Conservation (phyloP, 2,888 invertebrate genomes). For the Cryptocheilus praepositus region DNA sequence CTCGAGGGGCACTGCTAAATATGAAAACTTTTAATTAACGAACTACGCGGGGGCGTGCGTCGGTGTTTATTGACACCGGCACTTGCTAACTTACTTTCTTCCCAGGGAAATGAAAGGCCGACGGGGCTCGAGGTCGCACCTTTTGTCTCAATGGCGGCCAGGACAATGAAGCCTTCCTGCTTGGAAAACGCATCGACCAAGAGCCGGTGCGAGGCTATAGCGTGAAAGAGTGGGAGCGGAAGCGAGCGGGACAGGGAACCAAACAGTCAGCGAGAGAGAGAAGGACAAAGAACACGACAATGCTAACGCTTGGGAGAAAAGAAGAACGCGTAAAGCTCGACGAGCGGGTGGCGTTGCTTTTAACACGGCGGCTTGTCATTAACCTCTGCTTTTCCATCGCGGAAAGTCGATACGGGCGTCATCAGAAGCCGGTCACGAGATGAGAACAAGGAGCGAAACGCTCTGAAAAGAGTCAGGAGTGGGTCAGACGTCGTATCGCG, state of each 20-base stretch:
- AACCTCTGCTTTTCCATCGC: slow-evolving; percentile 17
- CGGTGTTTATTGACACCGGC: too few relatives aligned
- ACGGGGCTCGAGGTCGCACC: slow-evolving; percentile 6
- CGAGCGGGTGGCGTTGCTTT: background rate
- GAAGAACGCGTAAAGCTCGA: background rate
- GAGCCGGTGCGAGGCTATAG: slow-evolving; percentile 5
- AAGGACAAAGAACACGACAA: background rate
- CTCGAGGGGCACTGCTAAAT: too few relatives aligned
- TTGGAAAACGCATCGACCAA: slow-evolving; percentile 21
- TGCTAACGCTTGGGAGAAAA: background rate
- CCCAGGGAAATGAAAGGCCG: slow-evolving; percentile 6
- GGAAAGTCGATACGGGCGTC: slow-evolving; percentile 12
- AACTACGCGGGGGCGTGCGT: too few relatives aligned
- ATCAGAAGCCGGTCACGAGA: slow-evolving; percentile 9
- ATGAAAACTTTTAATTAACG: too few relatives aligned
- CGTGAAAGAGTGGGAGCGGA: background rate
- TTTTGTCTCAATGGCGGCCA: slow-evolving; percentile 5
- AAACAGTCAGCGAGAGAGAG: background rate
- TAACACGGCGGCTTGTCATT: slow-evolving; percentile 8
- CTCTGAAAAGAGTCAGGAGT: background rate
- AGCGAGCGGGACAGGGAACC: background rate
- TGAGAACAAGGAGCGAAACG: background rate
- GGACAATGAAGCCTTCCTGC: background rate
- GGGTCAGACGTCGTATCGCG: background rate
- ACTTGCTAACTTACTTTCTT: slow-evolving; percentile 5